Evolutionary conservation across 2,797 vertebrate species (phyloP), one percentile per base, ranked within the genome.

Genomic region (Lepilemur ruficaudatus): DNA sequence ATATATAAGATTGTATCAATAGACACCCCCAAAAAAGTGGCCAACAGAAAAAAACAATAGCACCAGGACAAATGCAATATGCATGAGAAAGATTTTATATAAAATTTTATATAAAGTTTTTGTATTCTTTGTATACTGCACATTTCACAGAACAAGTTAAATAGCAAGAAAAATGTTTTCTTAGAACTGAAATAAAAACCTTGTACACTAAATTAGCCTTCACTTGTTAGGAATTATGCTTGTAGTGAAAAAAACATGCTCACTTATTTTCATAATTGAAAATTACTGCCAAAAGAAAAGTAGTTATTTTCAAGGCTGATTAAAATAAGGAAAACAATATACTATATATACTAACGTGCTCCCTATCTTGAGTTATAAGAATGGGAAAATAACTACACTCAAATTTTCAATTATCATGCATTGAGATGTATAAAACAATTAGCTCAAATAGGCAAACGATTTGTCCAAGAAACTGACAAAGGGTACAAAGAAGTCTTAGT

Each of bases 271-370:
- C 48, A 79, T 79, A 28, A 93, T 73, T 88, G n/a, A n/a, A n/a
- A n/a, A n/a, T n/a, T n/a, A 84, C 83, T 46, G 32, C 48, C 65
- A 83, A 85, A 96, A 48, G 13, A 83, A 85, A 96, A 48, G 17
- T 50, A 43, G 32, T 89, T 81, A 75, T 76, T 92, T 84, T 63
- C 59, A 76, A 92, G 61, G 52, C 15, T 80, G 65, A 94, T 57
- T 69, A 80, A 84, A 92, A 89, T 32, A 75, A 89, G 46, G 79
- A 38, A 94, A n/a, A 91, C 32, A 4, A 50, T 72, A 76, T 35
- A 82, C 13, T 43, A 50, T n/a, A 78, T 43, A 50, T n/a, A 83
- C 23, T 86, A 50, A 94, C 89, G n/a, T 80, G 46, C 13, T 41
- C 22, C 76, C 38, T 85, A 61, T 38, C 32, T 63, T 84, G 25